Percentiles rank a stretch among this genome's conserved stretches.
Conservation (phyloP, 2,113 vertebrate genomes). For the Ptychochromis oligacanthus region DNA sequence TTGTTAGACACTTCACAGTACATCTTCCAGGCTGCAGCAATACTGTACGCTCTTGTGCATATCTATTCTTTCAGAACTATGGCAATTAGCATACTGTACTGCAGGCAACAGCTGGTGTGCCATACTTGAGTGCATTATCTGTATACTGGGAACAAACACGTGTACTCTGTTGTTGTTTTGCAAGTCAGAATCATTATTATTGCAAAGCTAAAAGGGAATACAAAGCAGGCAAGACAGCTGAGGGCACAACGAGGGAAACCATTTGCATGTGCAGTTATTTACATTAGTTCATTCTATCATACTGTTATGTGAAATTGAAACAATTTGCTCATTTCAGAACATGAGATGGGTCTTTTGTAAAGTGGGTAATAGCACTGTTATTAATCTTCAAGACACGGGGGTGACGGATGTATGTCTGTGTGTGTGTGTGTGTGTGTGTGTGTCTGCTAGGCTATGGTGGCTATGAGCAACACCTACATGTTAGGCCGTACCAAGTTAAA, state of each 20-base stretch:
- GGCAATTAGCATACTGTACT: slow-evolving; percentile 71
- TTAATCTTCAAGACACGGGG: not conserved
- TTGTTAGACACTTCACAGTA: not conserved
- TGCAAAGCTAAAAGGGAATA: slow-evolving; percentile 56
- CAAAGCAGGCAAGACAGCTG: slow-evolving; percentile 29
- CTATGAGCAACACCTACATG: not conserved
- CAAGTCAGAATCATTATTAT: slow-evolving; percentile 63
- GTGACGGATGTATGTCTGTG: not conserved
- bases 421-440: too few species aligned
- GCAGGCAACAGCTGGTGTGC: slow-evolving; percentile 64
- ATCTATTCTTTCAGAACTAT: slow-evolving; percentile 48
- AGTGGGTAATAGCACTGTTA: slow-evolving; percentile 1
- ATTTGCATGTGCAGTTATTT: slow-evolving; percentile 38
- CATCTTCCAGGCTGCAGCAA: slow-evolving; percentile 6
- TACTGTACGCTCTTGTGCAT: slow-evolving; percentile 30
- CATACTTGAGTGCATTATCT: slow-evolving; percentile 63
- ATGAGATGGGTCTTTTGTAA: slow-evolving; percentile 3
- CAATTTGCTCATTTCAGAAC: slow-evolving; percentile 8
- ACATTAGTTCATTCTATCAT: slow-evolving; percentile 20
- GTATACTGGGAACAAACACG: slow-evolving; percentile 60
- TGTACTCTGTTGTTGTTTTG: slow-evolving; percentile 64
- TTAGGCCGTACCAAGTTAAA: not conserved
- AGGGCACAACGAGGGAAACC: slow-evolving; percentile 21
- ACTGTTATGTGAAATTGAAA: not conserved
- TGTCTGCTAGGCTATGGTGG: not conserved